These are phyloP conservation scores for Aegithalos caudatus DNA, from an alignment of 2,113 vertebrate genomes.

Conservation along the genomic window DNA sequence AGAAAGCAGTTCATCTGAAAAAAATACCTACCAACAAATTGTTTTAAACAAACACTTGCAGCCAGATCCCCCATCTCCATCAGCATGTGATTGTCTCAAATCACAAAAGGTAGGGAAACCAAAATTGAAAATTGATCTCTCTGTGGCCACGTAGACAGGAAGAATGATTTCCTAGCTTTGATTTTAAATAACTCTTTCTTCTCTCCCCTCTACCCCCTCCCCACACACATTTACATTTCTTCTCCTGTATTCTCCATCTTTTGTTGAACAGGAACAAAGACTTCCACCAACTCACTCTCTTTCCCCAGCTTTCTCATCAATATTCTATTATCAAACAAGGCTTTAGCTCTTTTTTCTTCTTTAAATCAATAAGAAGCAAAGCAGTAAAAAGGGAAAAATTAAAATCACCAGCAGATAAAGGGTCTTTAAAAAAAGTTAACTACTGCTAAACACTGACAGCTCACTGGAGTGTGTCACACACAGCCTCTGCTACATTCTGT, in stretches of 20 bases:
- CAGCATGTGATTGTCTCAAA: not conserved
- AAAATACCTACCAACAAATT: not conserved
- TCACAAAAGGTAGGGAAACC: constrained; percentile 49
- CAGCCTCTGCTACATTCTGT: not conserved
- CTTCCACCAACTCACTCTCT: not conserved
- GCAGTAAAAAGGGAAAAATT: not conserved
- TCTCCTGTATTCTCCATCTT: constrained; percentile 16
- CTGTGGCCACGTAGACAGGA: not conserved
- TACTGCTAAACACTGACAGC: not conserved
- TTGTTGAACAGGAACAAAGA: constrained; percentile 54
- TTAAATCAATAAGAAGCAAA: constrained; percentile 47
- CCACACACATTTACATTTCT: not conserved
- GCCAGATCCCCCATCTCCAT: constrained; percentile 1
- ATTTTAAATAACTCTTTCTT: constrained; percentile 54
- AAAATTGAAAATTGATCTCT: constrained; percentile 70
- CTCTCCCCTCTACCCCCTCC: not conserved
- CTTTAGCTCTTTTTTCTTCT: not conserved
- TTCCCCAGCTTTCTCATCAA: constrained; percentile 47
- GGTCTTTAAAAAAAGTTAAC: constrained; percentile 11
- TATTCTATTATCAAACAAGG: constrained; percentile 41
- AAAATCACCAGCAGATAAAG: constrained; percentile 3
- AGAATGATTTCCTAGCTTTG: constrained; percentile 47
- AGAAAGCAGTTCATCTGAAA: constrained; percentile 1
- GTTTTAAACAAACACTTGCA: constrained; percentile 47
- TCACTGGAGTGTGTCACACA: not conserved